These are phyloP conservation scores for Silurus glanis DNA, from an alignment of 2,113 vertebrate species.

Conservation along the genomic window DNA sequence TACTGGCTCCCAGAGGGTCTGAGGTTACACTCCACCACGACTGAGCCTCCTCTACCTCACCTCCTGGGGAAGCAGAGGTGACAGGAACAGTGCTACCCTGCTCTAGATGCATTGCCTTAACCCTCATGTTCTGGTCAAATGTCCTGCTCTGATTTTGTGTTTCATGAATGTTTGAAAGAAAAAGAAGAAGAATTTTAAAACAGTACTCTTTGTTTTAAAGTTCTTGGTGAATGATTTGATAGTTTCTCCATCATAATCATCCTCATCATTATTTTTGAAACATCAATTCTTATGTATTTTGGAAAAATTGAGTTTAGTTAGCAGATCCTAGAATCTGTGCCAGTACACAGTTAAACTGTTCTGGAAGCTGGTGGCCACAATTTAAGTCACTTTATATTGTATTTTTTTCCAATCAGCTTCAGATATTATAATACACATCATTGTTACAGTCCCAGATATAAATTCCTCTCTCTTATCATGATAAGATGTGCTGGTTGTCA, in stretches of 20 bases:
- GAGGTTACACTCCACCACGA: slow-evolving; percentile 66
- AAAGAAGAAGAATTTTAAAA: too few relatives aligned
- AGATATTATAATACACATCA: not conserved
- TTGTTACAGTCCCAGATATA: not conserved
- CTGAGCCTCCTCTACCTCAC: slow-evolving; percentile 40
- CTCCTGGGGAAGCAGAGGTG: slow-evolving; percentile 43
- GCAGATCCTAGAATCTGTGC: not conserved
- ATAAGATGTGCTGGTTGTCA: not conserved
- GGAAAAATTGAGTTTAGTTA: too few relatives aligned
- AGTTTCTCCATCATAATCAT: too few relatives aligned
- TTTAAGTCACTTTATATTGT: not conserved
- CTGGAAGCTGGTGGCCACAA: not conserved
- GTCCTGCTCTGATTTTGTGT: not conserved
- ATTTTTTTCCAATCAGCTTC: not conserved
- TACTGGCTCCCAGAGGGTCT: slow-evolving; percentile 66
- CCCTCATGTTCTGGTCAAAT: slow-evolving; percentile 12
- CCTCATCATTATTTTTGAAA: too few relatives aligned
- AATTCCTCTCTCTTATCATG: not conserved
- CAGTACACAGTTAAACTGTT: not conserved
- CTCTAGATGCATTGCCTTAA: not conserved
- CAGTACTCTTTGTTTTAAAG: too few relatives aligned
- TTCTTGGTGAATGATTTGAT: too few relatives aligned
- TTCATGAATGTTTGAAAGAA: too few relatives aligned
- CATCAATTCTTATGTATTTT: too few relatives aligned
- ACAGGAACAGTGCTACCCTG: slow-evolving; percentile 24